phyloP scores from a whole-genome alignment of 2,113 vertebrate species.

The Typhlomys cinereus region DNA sequence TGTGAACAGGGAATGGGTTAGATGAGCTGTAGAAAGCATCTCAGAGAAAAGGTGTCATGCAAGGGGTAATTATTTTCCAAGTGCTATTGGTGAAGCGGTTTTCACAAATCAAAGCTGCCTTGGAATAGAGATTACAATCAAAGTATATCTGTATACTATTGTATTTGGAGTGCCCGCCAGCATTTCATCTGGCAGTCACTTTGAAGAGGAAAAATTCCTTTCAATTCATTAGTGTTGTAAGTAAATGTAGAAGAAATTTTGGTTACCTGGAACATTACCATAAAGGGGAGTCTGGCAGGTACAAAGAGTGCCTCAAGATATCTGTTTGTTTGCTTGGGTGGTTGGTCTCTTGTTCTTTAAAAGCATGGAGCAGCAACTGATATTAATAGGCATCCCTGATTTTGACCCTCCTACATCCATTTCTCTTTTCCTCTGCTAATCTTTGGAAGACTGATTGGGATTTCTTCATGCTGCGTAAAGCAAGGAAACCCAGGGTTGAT shows the following conservation, averaged over 20 bases:
- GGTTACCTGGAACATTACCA: background rate
- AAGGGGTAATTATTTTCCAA: slow-evolving; percentile 54
- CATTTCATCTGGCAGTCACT: slow-evolving; percentile 5
- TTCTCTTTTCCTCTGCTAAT: background rate
- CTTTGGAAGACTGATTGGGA: background rate
- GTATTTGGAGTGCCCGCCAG: slow-evolving; percentile 47
- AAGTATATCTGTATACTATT: slow-evolving; percentile 58
- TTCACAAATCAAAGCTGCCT: slow-evolving; percentile 50
- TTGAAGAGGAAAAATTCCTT: slow-evolving; percentile 20
- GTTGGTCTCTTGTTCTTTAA: background rate
- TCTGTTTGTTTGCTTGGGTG: background rate
- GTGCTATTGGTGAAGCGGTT: background rate
- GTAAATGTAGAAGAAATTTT: slow-evolving; percentile 35
- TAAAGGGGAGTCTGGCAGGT: background rate
- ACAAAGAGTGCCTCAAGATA: background rate
- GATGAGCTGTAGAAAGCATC: slow-evolving; percentile 45
- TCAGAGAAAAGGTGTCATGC: background rate
- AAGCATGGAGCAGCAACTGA: background rate
- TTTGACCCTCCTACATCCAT: background rate
- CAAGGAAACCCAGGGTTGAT: background rate
- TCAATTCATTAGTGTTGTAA: slow-evolving; percentile 26
- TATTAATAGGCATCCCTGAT: background rate
- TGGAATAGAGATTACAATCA: slow-evolving; percentile 65
- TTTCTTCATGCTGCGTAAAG: background rate
- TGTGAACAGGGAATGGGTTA: slow-evolving; percentile 39